Evolutionary conservation across 2,888 invertebrate genomes (phyloP).

Genomic region (Agrochola macilenta): DNA sequence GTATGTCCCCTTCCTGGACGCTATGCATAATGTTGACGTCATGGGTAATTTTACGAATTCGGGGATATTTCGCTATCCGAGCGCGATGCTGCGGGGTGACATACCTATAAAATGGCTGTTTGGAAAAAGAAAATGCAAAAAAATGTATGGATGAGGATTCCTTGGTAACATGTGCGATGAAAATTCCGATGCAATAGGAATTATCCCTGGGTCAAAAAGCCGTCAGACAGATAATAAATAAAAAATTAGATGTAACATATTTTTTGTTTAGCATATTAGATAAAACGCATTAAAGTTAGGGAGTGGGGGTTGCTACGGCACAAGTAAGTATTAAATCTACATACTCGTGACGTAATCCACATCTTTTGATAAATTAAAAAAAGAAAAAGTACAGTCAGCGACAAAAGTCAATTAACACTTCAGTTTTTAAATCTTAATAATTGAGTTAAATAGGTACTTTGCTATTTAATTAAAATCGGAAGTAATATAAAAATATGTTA

Average conservation of each 20-base stretch:
- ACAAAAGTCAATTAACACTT: neutral
- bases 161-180: neutral
- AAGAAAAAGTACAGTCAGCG: too few species aligned
- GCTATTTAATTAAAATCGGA: neutral
- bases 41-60: slow-evolving; percentile 60
- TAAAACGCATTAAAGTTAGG: too few species aligned
- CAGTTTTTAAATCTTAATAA: neutral
- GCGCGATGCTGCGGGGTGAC: neutral
- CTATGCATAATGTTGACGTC: slow-evolving; percentile 65
- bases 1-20: slow-evolving; percentile 49
- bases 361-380: too few species aligned
- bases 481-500: neutral
- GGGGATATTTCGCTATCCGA: neutral
- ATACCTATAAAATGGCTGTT: slow-evolving; percentile 12
- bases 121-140: neutral
- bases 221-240: too few species aligned
- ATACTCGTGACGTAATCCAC: too few species aligned
- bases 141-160: neutral
- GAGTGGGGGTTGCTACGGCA: too few species aligned
- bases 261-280: too few species aligned
- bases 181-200: neutral
- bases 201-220: too few species aligned
- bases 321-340: too few species aligned
- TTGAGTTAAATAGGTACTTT: neutral
- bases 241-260: too few species aligned